phyloP scores from a whole-genome alignment of 2,888 invertebrate genomes.

The Palloptera scutellata region DNA sequence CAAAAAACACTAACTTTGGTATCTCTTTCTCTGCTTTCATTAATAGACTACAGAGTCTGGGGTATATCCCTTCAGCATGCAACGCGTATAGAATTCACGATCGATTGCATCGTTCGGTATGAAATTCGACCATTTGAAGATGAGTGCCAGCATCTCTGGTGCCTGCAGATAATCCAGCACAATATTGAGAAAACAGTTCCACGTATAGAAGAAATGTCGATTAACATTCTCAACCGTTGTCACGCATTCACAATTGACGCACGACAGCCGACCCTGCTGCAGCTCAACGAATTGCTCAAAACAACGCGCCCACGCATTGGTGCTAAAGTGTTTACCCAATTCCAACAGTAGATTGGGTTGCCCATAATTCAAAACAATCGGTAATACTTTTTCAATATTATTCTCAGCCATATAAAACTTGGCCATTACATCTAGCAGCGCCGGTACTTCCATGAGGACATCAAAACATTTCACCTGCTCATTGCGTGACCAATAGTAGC shows the following conservation, averaged over 20 bases:
- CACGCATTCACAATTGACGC: slow-evolving; percentile 60
- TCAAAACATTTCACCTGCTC: slow-evolving; percentile 62
- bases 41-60: too few species aligned
- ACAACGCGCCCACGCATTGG: slow-evolving; percentile 58
- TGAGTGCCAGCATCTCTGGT: slow-evolving; percentile 55
- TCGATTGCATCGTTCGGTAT: slow-evolving; percentile 64
- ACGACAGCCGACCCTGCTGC: slow-evolving; percentile 59
- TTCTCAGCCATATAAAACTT: slow-evolving; percentile 62
- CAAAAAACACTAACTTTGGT: too few species aligned
- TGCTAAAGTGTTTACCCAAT: slow-evolving; percentile 53
- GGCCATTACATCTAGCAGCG: slow-evolving; percentile 60
- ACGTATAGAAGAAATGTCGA: slow-evolving; percentile 62
- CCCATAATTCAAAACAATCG: slow-evolving; percentile 60
- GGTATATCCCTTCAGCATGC: slow-evolving; percentile 56
- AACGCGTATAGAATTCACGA: slow-evolving; percentile 61
- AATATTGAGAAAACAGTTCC: slow-evolving; percentile 62
- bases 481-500: slow-evolving; percentile 63
- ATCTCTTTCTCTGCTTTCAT: too few species aligned
- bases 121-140: slow-evolving; percentile 61
- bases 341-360: slow-evolving; percentile 58
- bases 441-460: slow-evolving; percentile 59
- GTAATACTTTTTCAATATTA: slow-evolving; percentile 60
- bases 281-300: slow-evolving; percentile 61
- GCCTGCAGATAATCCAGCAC: slow-evolving; percentile 58
- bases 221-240: slow-evolving; percentile 56